Percentiles rank a stretch among this genome's conserved stretches.
phyloP scores from a whole-genome alignment of 2,888 invertebrate species.

The Standfussiana lucernea region DNA sequence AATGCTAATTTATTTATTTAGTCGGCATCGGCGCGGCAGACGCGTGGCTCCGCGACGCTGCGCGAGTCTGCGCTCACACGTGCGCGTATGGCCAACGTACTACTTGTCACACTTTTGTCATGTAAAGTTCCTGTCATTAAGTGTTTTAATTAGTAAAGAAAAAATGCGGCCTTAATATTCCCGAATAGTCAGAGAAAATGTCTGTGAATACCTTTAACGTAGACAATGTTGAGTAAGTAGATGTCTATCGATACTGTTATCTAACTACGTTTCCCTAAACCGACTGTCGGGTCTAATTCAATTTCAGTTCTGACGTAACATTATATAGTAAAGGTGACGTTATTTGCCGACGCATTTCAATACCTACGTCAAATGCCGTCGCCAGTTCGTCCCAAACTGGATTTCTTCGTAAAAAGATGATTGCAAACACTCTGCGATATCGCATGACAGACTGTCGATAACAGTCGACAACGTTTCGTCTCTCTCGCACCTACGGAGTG shows the following conservation, averaged over 20 bases:
- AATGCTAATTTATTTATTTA: slow-evolving; percentile 49
- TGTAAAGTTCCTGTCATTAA: slow-evolving; percentile 6
- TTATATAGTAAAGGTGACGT: not conserved
- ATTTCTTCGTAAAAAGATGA: slow-evolving; percentile 19
- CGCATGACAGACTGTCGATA: slow-evolving; percentile 17
- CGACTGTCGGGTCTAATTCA: not conserved
- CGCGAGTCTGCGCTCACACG: not conserved
- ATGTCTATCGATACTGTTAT: not conserved
- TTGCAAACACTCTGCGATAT: slow-evolving; percentile 10
- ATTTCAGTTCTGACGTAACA: slow-evolving; percentile 3
- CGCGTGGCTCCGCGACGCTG: not conserved
- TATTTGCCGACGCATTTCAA: slow-evolving; percentile 17
- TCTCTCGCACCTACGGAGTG: not conserved
- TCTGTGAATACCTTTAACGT: not conserved
- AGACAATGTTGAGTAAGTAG: not conserved
- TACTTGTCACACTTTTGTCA: slow-evolving; percentile 9
- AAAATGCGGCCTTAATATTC: not conserved
- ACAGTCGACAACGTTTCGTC: slow-evolving; percentile 6
- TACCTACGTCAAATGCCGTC: slow-evolving; percentile 29
- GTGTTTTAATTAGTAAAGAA: slow-evolving; percentile 2
- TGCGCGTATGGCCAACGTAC: not conserved
- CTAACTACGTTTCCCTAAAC: not conserved
- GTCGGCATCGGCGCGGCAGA: slow-evolving; percentile 8
- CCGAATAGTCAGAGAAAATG: not conserved
- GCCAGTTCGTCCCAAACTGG: not conserved